Percentiles rank a stretch among this genome's conserved stretches.
Evolutionary conservation across 1,140 invertebrate genomes (phyloP).

Genomic region (Cherax quadricarinatus): DNA sequence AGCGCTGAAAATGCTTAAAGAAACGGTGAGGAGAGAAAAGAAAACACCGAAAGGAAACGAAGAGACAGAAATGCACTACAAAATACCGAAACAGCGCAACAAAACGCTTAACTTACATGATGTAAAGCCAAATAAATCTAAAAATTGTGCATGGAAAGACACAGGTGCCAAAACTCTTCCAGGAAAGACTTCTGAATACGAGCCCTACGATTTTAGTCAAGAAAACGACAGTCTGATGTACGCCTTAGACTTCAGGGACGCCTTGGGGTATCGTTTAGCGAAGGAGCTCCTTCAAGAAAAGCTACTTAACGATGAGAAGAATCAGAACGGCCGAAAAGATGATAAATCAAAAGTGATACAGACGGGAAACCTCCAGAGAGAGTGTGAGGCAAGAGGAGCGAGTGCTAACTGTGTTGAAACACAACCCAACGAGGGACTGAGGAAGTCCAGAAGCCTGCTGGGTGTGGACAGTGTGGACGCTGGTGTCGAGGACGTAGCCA

Average conservation of each 20-base stretch:
- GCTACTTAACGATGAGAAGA: neutral
- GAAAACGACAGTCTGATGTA: neutral
- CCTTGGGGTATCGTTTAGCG: neutral
- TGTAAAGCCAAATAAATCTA: neutral
- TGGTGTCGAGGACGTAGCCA: neutral
- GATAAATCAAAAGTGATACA: neutral
- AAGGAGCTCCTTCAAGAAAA: neutral
- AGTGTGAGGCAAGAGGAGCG: neutral
- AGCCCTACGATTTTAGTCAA: slow-evolving; percentile 6
- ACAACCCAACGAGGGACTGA: neutral
- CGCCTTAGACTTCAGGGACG: slow-evolving; percentile 17
- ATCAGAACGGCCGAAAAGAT: neutral
- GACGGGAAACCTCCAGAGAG: neutral
- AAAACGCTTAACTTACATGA: neutral
- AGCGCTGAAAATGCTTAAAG: neutral
- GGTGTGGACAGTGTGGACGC: neutral
- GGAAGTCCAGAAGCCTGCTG: neutral
- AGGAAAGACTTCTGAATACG: neutral
- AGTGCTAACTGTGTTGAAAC: neutral
- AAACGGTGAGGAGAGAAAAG: neutral
- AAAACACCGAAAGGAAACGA: neutral
- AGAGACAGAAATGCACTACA: neutral
- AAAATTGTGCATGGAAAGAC: neutral
- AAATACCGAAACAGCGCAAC: neutral
- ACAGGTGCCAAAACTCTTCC: too few species aligned